phyloP scores from a whole-genome alignment of 2,797 vertebrate genomes.

The Labeo calbasu region DNA sequence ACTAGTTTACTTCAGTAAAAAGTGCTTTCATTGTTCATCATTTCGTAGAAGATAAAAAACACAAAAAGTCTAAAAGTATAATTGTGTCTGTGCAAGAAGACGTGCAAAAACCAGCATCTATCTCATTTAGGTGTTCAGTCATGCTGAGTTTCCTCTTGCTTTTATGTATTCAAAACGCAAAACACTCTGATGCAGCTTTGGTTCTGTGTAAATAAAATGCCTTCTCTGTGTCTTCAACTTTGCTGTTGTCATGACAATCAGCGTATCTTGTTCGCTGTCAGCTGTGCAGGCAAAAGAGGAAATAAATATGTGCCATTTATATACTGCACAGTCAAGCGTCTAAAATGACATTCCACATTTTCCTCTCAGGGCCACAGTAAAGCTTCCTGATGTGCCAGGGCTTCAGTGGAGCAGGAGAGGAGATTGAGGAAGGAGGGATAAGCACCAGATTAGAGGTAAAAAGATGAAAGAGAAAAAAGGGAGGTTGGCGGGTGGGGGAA shows the following conservation, averaged over 20 bases:
- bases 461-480: slow-evolving; percentile 14
- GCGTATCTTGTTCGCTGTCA: background rate
- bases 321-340: slow-evolving; percentile 17
- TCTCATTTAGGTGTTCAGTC: background rate
- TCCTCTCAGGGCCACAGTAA: slow-evolving; percentile 21
- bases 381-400: slow-evolving; percentile 29
- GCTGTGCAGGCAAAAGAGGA: slow-evolving; percentile 1
- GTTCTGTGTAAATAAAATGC: slow-evolving; percentile 4
- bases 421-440: slow-evolving; percentile 52
- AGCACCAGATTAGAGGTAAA: slow-evolving; percentile 47
- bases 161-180: background rate
- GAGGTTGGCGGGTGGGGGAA: slow-evolving; percentile 31
- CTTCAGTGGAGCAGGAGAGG: slow-evolving; percentile 53
- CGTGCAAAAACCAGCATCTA: background rate
- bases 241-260: slow-evolving; percentile 25
- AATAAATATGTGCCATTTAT: slow-evolving; percentile 5
- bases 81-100: background rate
- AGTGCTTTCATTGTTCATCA: background rate
- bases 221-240: slow-evolving; percentile 1
- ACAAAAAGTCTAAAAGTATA: background rate
- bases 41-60: background rate
- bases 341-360: slow-evolving; percentile 15
- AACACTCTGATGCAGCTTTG: background rate
- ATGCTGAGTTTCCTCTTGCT: background rate
- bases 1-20: background rate